These are phyloP conservation scores for Capromys pilorides DNA, from an alignment of 2,797 vertebrate genomes.

Conservation along the genomic window DNA sequence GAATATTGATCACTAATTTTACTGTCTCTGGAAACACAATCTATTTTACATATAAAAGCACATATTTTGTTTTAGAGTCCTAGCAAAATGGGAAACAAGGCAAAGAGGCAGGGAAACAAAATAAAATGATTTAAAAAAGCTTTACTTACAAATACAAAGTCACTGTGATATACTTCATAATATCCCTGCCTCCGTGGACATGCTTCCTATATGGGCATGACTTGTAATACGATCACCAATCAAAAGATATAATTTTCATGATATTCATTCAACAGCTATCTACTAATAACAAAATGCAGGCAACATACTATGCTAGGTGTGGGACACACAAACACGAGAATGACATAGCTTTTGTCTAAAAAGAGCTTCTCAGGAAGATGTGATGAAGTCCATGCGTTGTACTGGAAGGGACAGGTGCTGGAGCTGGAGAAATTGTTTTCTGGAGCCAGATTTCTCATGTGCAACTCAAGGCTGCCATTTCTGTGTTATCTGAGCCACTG, in stretches of 20 bases:
- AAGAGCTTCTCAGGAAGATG: background rate
- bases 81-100: background rate
- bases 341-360: background rate
- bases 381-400: background rate
- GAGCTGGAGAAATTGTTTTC: background rate
- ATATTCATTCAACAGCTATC: background rate
- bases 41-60: background rate
- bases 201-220: background rate
- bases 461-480: background rate
- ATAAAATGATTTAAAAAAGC: background rate
- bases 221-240: background rate
- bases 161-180: background rate
- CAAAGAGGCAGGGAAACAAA: background rate
- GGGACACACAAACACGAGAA: background rate
- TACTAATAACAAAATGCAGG: background rate
- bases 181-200: background rate
- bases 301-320: background rate
- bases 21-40: background rate
- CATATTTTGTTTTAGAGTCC: background rate
- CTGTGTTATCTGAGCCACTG: background rate
- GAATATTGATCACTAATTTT: background rate
- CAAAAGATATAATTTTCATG: background rate
- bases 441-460: background rate
- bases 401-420: background rate
- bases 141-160: constrained; percentile 12